A percentile compares a stretch with the other conserved stretches of the same genome.
Conservation (phyloP, 2,888 invertebrate genomes). For the Melipona bicolor region DNA sequence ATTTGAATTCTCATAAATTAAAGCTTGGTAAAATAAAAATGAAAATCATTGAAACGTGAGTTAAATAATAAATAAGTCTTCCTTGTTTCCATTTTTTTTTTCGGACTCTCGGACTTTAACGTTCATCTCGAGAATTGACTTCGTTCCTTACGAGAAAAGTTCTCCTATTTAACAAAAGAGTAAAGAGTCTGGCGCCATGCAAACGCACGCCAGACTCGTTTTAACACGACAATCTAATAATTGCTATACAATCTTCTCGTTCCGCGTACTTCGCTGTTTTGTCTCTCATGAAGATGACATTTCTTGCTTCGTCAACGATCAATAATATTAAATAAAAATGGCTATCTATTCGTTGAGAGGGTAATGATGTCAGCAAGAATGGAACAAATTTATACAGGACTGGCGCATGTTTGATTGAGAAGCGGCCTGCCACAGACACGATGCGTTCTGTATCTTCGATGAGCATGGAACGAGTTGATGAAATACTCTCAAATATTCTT, state of each 20-base stretch:
- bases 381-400: conserved; percentile 69
- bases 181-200: conserved; percentile 4
- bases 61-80: conserved; percentile 33
- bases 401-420: conserved; percentile 73
- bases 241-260: conserved; percentile 45
- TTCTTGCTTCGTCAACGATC: conserved; percentile 47
- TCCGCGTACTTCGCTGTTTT: conserved; percentile 33
- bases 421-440: conserved; percentile 76
- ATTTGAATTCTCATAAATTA: conserved; percentile 19
- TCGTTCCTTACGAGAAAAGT: conserved; percentile 18
- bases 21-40: conserved; percentile 6
- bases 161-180: conserved; percentile 21
- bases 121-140: conserved; percentile 15
- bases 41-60: neutral
- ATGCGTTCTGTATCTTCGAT: conserved; percentile 68
- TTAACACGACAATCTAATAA: conserved; percentile 8
- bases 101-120: neutral
- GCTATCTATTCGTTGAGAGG: conserved; percentile 49
- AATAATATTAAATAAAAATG: conserved; percentile 51
- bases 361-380: conserved; percentile 45
- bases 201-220: conserved; percentile 8
- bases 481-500: conserved; percentile 82
- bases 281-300: conserved; percentile 40
- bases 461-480: conserved; percentile 72
- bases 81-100: neutral